Conservation (phyloP, 2,113 vertebrate genomes). For the Paralichthys olivaceus region DNA sequence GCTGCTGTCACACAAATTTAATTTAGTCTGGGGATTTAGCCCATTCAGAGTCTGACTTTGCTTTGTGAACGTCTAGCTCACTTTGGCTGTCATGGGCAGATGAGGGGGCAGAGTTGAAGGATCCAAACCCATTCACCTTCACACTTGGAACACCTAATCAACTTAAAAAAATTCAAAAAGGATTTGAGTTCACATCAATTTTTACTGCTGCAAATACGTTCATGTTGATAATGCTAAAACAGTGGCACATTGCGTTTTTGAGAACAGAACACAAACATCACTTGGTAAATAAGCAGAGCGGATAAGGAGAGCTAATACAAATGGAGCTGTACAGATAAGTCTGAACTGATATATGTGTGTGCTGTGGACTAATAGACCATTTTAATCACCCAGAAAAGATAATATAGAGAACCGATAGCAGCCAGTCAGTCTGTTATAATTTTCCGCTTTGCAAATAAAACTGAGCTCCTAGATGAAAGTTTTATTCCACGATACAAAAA, state of each 20-base stretch:
- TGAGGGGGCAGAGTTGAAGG: conserved; percentile 49
- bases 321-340: not conserved
- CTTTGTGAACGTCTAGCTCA: conserved; percentile 56
- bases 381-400: conserved; percentile 7
- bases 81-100: conserved; percentile 30
- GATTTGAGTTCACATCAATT: conserved; percentile 55
- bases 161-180: conserved; percentile 46
- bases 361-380: conserved; percentile 11
- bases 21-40: conserved; percentile 70
- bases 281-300: conserved; percentile 18
- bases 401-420: not conserved
- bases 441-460: conserved; percentile 30
- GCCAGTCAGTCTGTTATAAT: not conserved
- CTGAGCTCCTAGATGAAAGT: conserved; percentile 17
- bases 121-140: conserved; percentile 61
- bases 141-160: conserved; percentile 60
- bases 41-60: conserved; percentile 61
- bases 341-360: conserved; percentile 19
- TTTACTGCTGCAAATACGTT: conserved; percentile 10
- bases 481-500: conserved; percentile 3
- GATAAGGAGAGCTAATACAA: conserved; percentile 1
- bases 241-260: conserved; percentile 6
- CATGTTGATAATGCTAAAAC: not conserved
- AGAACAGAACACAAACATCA: conserved; percentile 13
- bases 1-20: conserved; percentile 61